Evolutionary conservation across 2,888 invertebrate species (phyloP), one percentile per base, ranked within the genome.

Genomic region (Antheraea assamensis): DNA sequence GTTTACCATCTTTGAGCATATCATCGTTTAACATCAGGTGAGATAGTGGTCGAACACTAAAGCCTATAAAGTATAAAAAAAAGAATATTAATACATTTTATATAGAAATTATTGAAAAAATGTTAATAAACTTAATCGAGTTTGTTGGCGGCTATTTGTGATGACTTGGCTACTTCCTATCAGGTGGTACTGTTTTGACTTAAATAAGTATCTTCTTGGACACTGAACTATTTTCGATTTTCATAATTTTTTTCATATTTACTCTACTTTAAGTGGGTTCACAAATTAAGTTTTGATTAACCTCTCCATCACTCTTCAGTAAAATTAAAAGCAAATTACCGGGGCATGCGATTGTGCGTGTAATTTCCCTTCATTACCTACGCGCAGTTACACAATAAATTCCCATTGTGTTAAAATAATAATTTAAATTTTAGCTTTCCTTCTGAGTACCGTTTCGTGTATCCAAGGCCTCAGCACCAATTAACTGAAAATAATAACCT

Each of bases 301-400:
- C 21, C 13, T 30, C 10, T 52, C 24, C 30, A 21, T 19, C 15
- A 35, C 24, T 21, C 35, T 55, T 47, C 15, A 55, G 24, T 42
- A 58, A 58, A 55, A 61, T 73, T 71, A 71, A 52, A 42, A 21
- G 13, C 71, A 64, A 35, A 71, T 75, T 72, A 71, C 73, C 73
- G 74, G 74, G 75, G 75, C 82, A 83, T 83, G 82, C 82, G 75
- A 82, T 79, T 75, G 78, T 82, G 83, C 82, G 82, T 82, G 82
- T 77, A 76, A 76, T 71, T 73, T 72, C 55, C 55, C 70, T 75
- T 75, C 77, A 75, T 75, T 76, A 77, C n/a, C n/a, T n/a, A n/a
- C n/a, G n/a, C 52, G 75, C 74, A 73, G 68, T 61, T 77, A 21
- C n/a, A 35, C 35, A 24, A 35, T 68, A 35, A 68, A 68, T 75